Percentiles rank a stretch among this genome's conserved stretches.
phyloP scores from a whole-genome alignment of 2,888 invertebrate genomes.

The Brachyopa scutellaris region DNA sequence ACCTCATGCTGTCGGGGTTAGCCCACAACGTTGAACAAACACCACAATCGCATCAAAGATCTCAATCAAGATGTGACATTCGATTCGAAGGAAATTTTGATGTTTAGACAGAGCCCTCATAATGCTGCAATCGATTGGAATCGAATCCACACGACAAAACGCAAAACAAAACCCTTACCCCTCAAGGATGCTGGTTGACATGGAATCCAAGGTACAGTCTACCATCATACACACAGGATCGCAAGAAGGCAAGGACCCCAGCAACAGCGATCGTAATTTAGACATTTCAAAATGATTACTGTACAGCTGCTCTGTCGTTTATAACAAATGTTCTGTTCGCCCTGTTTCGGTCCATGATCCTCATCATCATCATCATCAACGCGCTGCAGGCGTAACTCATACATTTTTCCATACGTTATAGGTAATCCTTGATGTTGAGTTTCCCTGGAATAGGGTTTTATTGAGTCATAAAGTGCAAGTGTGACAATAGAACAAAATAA shows the following conservation, averaged over 20 bases:
- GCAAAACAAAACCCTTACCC: neutral
- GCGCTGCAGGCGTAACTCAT: constrained; percentile 58
- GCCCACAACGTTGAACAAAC: no score
- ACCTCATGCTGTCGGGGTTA: no score
- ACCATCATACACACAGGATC: constrained; percentile 12
- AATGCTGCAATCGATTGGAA: constrained; percentile 57
- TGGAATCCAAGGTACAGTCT: constrained; percentile 47
- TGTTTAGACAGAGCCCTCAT: constrained; percentile 67
- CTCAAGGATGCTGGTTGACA: constrained; percentile 57
- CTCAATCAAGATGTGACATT: constrained; percentile 55
- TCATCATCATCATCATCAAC: constrained; percentile 10
- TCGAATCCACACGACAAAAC: constrained; percentile 33
- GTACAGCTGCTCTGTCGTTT: constrained; percentile 64
- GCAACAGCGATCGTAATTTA: constrained; percentile 59
- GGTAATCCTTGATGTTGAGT: constrained; percentile 58
- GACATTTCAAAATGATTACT: constrained; percentile 52
- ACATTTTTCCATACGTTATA: no score
- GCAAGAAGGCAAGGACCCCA: constrained; percentile 23
- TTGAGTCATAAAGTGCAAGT: constrained; percentile 70
- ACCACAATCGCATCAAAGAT: no score
- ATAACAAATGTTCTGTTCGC: constrained; percentile 43
- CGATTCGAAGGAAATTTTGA: constrained; percentile 24
- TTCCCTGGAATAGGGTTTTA: constrained; percentile 54
- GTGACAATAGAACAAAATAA: constrained; percentile 57
- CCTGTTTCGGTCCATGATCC: constrained; percentile 12